Base-by-base conservation (phyloP, 2,888 invertebrate species). In the Zele albiditarsus region DNA sequence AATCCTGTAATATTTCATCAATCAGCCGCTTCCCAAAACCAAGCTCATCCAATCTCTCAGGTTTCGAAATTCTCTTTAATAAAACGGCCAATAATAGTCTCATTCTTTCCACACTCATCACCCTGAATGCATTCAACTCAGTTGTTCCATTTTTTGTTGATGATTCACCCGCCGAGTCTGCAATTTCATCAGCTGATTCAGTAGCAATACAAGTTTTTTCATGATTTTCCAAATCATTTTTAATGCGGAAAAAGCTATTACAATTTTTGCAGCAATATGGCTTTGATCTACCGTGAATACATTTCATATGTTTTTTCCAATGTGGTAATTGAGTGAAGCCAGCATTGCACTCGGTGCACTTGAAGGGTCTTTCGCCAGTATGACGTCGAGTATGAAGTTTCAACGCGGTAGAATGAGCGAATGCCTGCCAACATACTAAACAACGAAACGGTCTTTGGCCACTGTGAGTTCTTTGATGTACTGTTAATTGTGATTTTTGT, bases 241-340 rank as follows among this genome's bases (percentile, higher is more conserved):
- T 96, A 38, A 94, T 93, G 85, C 94, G 94, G 86, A 95, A 95
- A 86, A 94, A 95, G 65, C 92, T 91, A 38, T 92, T 91, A 87
- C 96, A 96, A 69, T 92, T 92, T 25, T 91, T 90, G 86, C 96
- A 96, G 85, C 94, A 93, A 85, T 96, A 96, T 0, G 95, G 94
- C 80, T 95, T 94, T 77, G 92, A 92, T 80, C 94, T 93, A 38
- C 95, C 94, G 87, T 96, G 96, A 72, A 96, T 95, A 83, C 94
- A 94, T 77, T 93, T 92, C 95, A 97, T 95, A 87, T 97, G 96
- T 77, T 96, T 95, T 89, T 96, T 96, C 89, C 96, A 92, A 85
- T 96, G 96, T 0, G 96, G 95, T 74, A 96, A 89, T 86, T 96
- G 96, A 0, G 95, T 94, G 87, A 96, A 96, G 0, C 93, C 93